Percentiles rank a stretch among this genome's conserved stretches.
Evolutionary conservation across 2,797 vertebrate species (phyloP).

Genomic region (Fistularia tabacaria): DNA sequence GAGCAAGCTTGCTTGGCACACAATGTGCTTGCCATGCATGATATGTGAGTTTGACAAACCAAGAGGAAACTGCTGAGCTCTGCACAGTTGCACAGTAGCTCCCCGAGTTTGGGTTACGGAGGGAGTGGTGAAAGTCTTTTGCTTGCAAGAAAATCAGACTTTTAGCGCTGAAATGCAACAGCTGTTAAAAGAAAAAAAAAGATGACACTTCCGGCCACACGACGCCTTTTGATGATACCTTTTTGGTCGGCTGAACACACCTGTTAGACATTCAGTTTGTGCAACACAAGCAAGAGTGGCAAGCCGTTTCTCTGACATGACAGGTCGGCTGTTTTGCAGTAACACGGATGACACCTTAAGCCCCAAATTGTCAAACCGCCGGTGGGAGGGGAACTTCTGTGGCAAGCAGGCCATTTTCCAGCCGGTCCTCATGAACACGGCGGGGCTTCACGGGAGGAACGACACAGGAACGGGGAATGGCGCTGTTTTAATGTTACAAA

Average conservation of each 20-base stretch:
- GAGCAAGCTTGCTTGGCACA: slow-evolving; percentile 5
- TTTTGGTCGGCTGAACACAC: slow-evolving; percentile 52
- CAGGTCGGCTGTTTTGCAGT: slow-evolving; percentile 57
- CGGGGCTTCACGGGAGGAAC: slow-evolving; percentile 34
- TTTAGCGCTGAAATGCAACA: slow-evolving; percentile 11
- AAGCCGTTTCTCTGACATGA: slow-evolving; percentile 47
- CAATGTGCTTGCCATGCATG: slow-evolving; percentile 25
- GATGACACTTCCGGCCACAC: slow-evolving; percentile 17
- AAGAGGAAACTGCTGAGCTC: slow-evolving; percentile 5
- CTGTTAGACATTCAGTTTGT: slow-evolving; percentile 34
- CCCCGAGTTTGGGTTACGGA: not conserved
- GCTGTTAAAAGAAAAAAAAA: slow-evolving; percentile 28
- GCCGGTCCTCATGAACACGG: slow-evolving; percentile 50
- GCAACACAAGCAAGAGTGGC: not conserved
- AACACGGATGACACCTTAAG: slow-evolving; percentile 62
- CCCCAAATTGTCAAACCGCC: slow-evolving; percentile 59
- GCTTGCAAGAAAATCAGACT: too few species aligned
- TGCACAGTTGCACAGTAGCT: not conserved
- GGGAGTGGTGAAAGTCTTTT: slow-evolving; percentile 1
- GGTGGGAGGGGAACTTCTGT: slow-evolving; percentile 59
- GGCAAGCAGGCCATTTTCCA: slow-evolving; percentile 49
- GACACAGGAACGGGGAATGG: slow-evolving; percentile 15
- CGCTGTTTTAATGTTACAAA: slow-evolving; percentile 30
- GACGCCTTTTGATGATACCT: slow-evolving; percentile 46
- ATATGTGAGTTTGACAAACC: slow-evolving; percentile 19